These are phyloP conservation scores for Asarcornis scutulata DNA, from an alignment of 2,113 vertebrate species.

Conservation along the genomic window DNA sequence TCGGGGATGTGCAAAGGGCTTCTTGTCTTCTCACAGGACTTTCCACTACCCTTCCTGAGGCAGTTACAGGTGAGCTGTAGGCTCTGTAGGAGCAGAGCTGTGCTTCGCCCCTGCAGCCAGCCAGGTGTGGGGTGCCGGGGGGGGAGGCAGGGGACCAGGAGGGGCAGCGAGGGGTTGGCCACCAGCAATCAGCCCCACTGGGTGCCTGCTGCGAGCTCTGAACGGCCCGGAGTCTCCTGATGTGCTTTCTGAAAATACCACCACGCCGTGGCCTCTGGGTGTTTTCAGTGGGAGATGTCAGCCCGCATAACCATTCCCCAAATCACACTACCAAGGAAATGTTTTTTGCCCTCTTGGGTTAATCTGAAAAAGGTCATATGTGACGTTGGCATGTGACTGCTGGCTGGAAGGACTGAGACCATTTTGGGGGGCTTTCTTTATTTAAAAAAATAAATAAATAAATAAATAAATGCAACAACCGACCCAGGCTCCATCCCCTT, in stretches of 20 bases:
- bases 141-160: too few relatives aligned
- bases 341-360: neutral
- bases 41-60: fast-evolving
- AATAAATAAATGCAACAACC: neutral
- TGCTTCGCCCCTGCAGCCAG: fast-evolving
- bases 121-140: too few relatives aligned
- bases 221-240: neutral
- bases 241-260: neutral
- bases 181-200: too few relatives aligned
- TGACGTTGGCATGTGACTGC: neutral
- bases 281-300: neutral
- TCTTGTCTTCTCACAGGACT: fast-evolving
- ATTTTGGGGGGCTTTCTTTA: neutral
- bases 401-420: neutral
- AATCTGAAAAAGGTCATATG: neutral
- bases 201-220: fast-evolving
- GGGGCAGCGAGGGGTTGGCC: too few relatives aligned
- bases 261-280: neutral
- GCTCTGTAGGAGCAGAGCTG: neutral
- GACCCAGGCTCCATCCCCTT: fast-evolving
- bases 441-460: neutral
- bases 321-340: fast-evolving
- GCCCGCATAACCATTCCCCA: neutral
- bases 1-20: neutral
- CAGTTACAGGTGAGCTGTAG: fast-evolving